Conservation (phyloP, 1,140 invertebrate genomes). For the Schmidtea mediterranea region DNA sequence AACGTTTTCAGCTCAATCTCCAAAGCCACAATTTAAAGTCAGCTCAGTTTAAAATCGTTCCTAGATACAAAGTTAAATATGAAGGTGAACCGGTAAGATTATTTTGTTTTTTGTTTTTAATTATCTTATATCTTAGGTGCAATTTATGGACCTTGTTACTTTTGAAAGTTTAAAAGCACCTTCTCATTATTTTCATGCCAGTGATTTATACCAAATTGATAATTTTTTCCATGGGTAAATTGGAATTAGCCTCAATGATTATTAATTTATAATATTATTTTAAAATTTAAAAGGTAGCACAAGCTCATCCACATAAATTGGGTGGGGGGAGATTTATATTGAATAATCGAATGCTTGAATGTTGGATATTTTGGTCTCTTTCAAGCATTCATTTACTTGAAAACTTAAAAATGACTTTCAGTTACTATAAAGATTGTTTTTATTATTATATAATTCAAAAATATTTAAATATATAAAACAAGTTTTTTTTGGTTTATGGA, state of each 20-base stretch:
- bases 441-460: no score
- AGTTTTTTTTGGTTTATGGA: no score
- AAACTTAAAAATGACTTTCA: no score
- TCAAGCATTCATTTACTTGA: no score
- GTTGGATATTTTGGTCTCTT: no score
- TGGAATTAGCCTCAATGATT: neutral
- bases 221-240: slow-evolving; percentile 8
- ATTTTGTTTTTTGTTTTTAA: neutral
- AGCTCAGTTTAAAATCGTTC: slow-evolving; percentile 24
- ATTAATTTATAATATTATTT: neutral
- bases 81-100: slow-evolving; percentile 23
- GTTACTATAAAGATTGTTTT: no score
- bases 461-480: no score
- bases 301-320: no score
- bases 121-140: slow-evolving; percentile 13
- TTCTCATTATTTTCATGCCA: slow-evolving; percentile 20
- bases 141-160: slow-evolving; percentile 22
- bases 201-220: slow-evolving; percentile 12
- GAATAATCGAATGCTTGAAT: no score
- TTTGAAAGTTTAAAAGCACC: slow-evolving; percentile 21
- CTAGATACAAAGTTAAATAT: slow-evolving; percentile 27
- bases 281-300: no score
- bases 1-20: neutral
- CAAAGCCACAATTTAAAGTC: slow-evolving; percentile 18
- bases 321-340: no score